Evolutionary conservation across 2,113 vertebrate species (phyloP).

Genomic region (Equus przewalskii): DNA sequence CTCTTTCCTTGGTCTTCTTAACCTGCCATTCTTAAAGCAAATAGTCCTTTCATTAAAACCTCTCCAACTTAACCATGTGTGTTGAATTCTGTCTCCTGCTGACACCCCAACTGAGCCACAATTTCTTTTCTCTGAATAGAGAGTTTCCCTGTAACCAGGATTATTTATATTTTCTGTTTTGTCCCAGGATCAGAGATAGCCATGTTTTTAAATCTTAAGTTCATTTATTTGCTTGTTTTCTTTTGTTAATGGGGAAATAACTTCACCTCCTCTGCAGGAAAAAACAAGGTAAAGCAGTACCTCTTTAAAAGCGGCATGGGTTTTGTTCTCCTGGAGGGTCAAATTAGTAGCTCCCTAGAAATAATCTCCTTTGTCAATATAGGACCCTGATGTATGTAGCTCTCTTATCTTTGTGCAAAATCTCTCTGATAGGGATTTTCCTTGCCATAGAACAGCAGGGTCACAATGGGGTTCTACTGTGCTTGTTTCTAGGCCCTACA

Average conservation of each 20-base stretch:
- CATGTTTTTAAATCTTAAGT: conserved; percentile 35
- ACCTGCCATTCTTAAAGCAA: not conserved
- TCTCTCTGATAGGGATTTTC: not conserved
- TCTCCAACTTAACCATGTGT: not conserved
- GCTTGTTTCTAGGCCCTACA: not conserved
- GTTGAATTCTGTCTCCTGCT: not conserved
- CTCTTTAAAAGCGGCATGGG: not conserved
- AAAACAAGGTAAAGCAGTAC: conserved; percentile 16
- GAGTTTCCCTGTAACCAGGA: not conserved
- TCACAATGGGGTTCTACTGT: not conserved
- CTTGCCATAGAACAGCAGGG: not conserved
- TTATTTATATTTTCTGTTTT: conserved; percentile 14
- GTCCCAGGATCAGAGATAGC: not conserved
- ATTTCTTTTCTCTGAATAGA: not conserved
- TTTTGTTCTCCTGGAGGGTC: not conserved
- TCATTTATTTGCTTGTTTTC: conserved; percentile 38
- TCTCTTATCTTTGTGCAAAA: not conserved
- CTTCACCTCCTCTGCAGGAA: not conserved
- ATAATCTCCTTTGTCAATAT: not conserved
- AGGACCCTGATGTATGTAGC: not conserved
- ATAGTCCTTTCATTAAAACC: not conserved
- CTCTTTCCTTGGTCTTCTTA: not conserved
- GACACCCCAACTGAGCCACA: not conserved
- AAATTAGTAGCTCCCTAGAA: conserved; percentile 16
- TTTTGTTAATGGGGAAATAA: conserved; percentile 22